phyloP scores from a whole-genome alignment of 2,797 vertebrate genomes.

The Poecilia velifera region DNA sequence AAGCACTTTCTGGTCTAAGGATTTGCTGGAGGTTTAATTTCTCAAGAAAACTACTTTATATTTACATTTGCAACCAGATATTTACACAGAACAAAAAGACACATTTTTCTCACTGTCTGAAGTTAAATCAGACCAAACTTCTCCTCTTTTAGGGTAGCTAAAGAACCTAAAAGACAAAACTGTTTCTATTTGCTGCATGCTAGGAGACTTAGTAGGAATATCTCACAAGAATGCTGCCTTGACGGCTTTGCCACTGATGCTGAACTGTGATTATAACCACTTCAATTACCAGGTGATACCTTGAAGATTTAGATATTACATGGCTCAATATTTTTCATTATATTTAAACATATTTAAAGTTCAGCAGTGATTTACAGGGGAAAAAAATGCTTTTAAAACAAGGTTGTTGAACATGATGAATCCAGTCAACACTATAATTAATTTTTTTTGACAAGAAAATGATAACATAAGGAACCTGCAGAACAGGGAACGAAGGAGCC shows the following conservation, averaged over 20 bases:
- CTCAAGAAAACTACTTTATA: background rate
- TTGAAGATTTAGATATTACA: background rate
- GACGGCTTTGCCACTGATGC: background rate
- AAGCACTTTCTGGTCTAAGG: too few species aligned
- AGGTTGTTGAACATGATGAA: background rate
- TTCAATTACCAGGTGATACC: background rate
- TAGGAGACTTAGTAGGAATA: background rate
- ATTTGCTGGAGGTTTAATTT: background rate
- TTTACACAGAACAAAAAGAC: too few species aligned
- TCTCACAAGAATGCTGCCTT: background rate
- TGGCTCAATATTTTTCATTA: background rate
- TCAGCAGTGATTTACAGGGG: background rate
- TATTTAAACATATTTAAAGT: background rate
- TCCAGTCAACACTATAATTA: conserved; percentile 6
- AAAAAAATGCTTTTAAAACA: background rate
- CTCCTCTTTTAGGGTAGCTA: too few species aligned
- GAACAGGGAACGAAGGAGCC: conserved; percentile 31
- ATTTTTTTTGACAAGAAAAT: conserved; percentile 26
- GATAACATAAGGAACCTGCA: conserved; percentile 14
- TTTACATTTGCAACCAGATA: too few species aligned
- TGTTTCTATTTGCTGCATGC: background rate
- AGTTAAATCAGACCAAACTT: too few species aligned
- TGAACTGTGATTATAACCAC: background rate
- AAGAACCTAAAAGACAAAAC: background rate
- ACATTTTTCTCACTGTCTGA: too few species aligned